Evolutionary conservation across 2,888 invertebrate species (phyloP).

Genomic region (Adelphocoris suturalis): DNA sequence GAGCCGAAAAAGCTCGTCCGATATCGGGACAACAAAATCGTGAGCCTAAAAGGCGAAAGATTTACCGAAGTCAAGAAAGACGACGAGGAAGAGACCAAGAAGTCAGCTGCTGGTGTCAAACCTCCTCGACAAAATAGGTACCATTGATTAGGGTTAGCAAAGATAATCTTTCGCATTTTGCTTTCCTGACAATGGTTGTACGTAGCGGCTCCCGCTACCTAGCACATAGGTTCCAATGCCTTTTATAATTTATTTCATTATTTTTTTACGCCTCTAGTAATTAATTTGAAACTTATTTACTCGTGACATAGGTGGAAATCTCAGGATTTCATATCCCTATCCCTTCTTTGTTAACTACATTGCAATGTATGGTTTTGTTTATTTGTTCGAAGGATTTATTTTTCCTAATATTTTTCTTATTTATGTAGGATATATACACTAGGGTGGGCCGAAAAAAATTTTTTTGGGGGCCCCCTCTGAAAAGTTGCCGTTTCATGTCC

Average conservation of each 20-base stretch:
- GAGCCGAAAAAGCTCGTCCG: slow-evolving; percentile 89
- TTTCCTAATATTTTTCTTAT: too few species aligned
- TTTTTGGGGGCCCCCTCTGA: too few species aligned
- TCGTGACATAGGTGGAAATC: slow-evolving; percentile 52
- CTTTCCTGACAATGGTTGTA: slow-evolving; percentile 65
- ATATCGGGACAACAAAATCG: slow-evolving; percentile 96
- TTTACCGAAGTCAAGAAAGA: slow-evolving; percentile 92
- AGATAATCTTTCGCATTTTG: slow-evolving; percentile 43
- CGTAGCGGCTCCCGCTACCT: slow-evolving; percentile 62
- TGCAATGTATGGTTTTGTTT: too few species aligned
- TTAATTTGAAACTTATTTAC: slow-evolving; percentile 11
- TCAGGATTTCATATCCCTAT: neutral
- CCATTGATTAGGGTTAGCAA: slow-evolving; percentile 74
- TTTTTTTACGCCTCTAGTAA: slow-evolving; percentile 49
- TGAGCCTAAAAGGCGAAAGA: slow-evolving; percentile 95
- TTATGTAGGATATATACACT: too few species aligned
- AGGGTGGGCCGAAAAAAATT: too few species aligned
- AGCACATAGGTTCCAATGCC: slow-evolving; percentile 67
- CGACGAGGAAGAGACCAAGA: slow-evolving; percentile 86
- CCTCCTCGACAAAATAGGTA: slow-evolving; percentile 74
- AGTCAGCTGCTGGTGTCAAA: slow-evolving; percentile 74
- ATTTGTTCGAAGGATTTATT: neutral
- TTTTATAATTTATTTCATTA: slow-evolving; percentile 48
- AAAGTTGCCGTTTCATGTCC: too few species aligned
- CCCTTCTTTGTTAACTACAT: neutral